Conservation (phyloP, 2,888 invertebrate species). For the Baronia brevicornis region DNA sequence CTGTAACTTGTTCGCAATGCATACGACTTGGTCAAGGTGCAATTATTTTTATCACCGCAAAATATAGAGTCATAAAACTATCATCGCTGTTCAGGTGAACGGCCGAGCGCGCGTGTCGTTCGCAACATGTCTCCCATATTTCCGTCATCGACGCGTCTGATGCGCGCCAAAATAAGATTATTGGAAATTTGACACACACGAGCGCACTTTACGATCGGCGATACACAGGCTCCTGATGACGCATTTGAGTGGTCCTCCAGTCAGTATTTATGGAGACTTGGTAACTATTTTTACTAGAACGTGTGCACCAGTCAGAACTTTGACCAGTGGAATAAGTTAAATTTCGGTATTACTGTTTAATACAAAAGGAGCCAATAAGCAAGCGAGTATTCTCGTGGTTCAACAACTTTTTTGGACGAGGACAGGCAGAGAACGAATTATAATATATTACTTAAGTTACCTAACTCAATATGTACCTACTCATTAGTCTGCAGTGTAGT, state of each 20-base stretch:
- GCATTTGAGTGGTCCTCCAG: conserved; percentile 52
- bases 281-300: conserved; percentile 33
- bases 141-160: conserved; percentile 67
- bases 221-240: conserved; percentile 57
- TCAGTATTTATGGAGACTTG: conserved; percentile 45
- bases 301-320: background rate
- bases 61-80: conserved; percentile 58
- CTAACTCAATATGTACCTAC: no score
- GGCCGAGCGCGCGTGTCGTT: conserved; percentile 56
- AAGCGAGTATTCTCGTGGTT: no score
- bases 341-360: no score
- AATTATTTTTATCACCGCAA: conserved; percentile 62
- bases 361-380: no score
- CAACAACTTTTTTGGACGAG: no score
- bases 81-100: conserved; percentile 68
- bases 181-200: conserved; percentile 69
- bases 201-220: conserved; percentile 57
- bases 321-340: no score
- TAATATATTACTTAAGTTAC: no score
- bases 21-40: conserved; percentile 49
- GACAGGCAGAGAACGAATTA: no score
- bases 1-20: background rate
- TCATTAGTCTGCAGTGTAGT: no score
- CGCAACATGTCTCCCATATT: conserved; percentile 66
- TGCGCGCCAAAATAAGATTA: conserved; percentile 75